Percentiles rank a stretch among this genome's conserved stretches.
These are phyloP conservation scores for Lepeophtheirus nordmannii DNA, from an alignment of 2,888 invertebrate species.

Conservation along the genomic window DNA sequence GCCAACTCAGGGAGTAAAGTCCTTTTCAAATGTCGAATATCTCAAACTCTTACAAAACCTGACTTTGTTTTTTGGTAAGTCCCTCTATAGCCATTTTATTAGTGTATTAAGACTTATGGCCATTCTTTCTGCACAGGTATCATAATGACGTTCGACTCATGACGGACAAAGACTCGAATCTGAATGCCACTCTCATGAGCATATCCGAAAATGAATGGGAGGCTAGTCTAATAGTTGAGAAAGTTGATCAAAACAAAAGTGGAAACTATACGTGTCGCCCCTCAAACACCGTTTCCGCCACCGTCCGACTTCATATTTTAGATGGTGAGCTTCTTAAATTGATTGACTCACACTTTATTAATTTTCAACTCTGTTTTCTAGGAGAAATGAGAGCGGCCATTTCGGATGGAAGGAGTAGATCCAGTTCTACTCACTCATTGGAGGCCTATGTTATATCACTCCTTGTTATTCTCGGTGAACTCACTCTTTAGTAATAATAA, in stretches of 20 bases:
- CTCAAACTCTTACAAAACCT: neutral
- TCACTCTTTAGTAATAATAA: too few relatives aligned
- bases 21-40: neutral
- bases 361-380: neutral
- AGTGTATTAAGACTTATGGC: neutral
- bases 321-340: neutral
- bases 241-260: neutral
- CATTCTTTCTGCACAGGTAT: neutral
- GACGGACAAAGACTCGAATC: neutral
- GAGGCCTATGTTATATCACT: neutral
- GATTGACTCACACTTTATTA: too few relatives aligned
- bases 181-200: neutral
- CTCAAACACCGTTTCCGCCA: neutral
- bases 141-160: neutral
- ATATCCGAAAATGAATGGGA: constrained; percentile 2
- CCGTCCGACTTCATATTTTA: constrained; percentile 1
- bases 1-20: neutral
- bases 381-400: constrained; percentile 1
- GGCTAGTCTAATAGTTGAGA: neutral
- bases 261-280: neutral
- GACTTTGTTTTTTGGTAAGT: neutral
- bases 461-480: too few relatives aligned
- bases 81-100: neutral
- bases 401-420: constrained; percentile 4
- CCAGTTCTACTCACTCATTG: neutral